Percentiles rank a stretch among this genome's conserved stretches.
Conservation (phyloP, 1,140 invertebrate species). For the Lasioglossum baleicum region DNA sequence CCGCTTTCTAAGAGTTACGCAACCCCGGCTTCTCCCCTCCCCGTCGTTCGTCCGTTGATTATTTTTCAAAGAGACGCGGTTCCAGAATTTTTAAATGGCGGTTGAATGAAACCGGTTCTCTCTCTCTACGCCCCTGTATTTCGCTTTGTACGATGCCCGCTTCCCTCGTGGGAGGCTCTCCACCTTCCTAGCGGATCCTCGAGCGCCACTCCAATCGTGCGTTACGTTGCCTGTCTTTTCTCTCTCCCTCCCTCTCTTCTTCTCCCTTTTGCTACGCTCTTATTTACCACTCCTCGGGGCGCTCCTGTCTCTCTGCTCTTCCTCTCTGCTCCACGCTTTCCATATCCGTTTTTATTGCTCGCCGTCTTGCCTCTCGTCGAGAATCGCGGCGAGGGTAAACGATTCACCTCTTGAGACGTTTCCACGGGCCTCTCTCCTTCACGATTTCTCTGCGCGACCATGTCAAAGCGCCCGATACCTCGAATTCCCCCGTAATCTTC, state of each 20-base stretch:
- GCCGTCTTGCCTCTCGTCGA: background rate
- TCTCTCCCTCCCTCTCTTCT: background rate
- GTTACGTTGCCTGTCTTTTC: constrained; percentile 29
- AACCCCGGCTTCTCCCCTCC: constrained; percentile 45
- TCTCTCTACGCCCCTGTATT: constrained; percentile 25
- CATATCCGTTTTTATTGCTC: constrained; percentile 29
- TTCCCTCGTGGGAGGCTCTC: constrained; percentile 50
- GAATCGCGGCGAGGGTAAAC: background rate
- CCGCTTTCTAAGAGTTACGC: constrained; percentile 74
- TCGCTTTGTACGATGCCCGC: constrained; percentile 3
- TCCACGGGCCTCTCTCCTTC: background rate
- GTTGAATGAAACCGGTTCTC: constrained; percentile 75
- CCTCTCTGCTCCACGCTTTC: background rate
- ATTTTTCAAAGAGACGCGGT: constrained; percentile 72
- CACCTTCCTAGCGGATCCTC: constrained; percentile 44
- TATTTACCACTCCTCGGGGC: too few species aligned
- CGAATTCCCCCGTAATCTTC: too few species aligned
- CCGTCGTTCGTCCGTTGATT: constrained; percentile 68
- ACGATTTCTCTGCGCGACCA: too few species aligned
- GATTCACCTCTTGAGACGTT: constrained; percentile 8
- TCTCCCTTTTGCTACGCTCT: too few species aligned
- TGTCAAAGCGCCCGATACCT: too few species aligned
- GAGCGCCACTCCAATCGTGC: constrained; percentile 35
- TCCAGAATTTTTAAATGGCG: constrained; percentile 71
- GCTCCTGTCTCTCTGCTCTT: background rate